These are phyloP conservation scores for Adoxophyes honmai DNA, from an alignment of 1,140 invertebrate species.

Conservation along the genomic window DNA sequence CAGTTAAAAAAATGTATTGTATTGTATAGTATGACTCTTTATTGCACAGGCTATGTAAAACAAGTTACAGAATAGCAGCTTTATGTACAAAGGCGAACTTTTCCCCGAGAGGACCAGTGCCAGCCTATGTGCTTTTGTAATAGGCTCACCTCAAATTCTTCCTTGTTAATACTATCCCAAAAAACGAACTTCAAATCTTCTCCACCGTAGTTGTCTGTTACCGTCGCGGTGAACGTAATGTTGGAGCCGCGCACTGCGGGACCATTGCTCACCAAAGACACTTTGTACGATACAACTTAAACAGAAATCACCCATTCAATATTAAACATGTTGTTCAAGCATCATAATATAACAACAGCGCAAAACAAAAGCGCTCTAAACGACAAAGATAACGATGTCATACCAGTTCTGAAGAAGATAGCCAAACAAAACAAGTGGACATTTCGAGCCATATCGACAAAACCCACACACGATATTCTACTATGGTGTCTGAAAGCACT, in stretches of 20 bases:
- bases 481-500: not conserved
- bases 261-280: constrained; percentile 77
- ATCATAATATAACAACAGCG: not conserved
- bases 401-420: constrained; percentile 28
- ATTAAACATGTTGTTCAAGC: not conserved
- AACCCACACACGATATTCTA: not conserved
- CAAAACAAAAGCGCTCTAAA: constrained; percentile 14
- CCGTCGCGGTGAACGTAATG: constrained; percentile 80
- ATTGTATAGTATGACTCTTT: no score
- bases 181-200: constrained; percentile 55
- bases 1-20: no score
- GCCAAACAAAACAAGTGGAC: constrained; percentile 24
- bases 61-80: no score
- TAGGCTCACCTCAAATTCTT: not conserved
- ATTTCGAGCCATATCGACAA: constrained; percentile 26
- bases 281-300: constrained; percentile 23
- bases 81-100: no score
- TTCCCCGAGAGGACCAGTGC: no score
- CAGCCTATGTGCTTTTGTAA: no score
- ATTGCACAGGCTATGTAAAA: no score
- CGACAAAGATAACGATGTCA: constrained; percentile 11
- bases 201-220: constrained; percentile 65
- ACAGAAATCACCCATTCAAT: constrained; percentile 27
- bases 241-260: constrained; percentile 82
- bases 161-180: constrained; percentile 48